Evolutionary conservation across 1,140 invertebrate species (phyloP).

Genomic region (Trichonephila clavipes): DNA sequence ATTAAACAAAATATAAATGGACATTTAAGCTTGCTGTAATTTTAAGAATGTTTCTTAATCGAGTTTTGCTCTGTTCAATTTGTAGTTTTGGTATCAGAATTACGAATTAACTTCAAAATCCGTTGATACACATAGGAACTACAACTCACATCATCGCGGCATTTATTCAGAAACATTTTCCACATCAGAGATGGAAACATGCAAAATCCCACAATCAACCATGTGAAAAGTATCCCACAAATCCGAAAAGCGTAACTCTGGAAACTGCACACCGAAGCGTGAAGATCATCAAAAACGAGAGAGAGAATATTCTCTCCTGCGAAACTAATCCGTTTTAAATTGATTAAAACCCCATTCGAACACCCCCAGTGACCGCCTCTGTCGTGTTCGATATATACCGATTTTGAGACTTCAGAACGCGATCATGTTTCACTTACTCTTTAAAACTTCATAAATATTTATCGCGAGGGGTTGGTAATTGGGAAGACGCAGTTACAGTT

Average conservation of each 20-base stretch:
- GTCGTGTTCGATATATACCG: neutral
- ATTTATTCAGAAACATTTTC: neutral
- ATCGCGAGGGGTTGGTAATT: conserved; percentile 51
- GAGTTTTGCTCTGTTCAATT: too few relatives aligned
- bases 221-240: neutral
- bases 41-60: too few relatives aligned
- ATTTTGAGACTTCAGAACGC: neutral
- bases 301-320: neutral
- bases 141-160: neutral
- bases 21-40: too few relatives aligned
- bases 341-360: conserved; percentile 31
- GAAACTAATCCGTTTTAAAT: conserved; percentile 34
- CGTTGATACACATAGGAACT: too few relatives aligned
- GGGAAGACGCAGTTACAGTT: conserved; percentile 51
- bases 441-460: conserved; percentile 73
- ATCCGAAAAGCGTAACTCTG: neutral
- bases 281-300: neutral
- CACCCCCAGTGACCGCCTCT: neutral
- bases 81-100: too few relatives aligned
- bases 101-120: too few relatives aligned
- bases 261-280: neutral
- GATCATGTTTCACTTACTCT: conserved; percentile 59
- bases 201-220: neutral
- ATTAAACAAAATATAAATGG: too few relatives aligned
- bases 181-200: neutral